Base-by-base conservation (phyloP, 2,888 invertebrate genomes). In the Temnothorax ravouxi region DNA sequence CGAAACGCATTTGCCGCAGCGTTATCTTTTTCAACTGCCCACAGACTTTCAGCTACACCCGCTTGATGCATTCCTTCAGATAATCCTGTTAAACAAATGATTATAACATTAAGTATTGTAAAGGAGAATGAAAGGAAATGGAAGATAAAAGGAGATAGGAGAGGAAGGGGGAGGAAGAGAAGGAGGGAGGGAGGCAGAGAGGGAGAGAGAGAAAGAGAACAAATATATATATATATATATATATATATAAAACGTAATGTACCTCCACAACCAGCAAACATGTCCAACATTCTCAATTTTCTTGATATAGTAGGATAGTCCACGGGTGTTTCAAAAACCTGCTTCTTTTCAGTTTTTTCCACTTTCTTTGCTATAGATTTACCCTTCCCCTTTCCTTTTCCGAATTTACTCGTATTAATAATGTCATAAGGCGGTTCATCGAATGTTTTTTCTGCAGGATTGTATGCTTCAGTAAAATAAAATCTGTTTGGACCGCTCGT, bases 211-310 rank as follows among this genome's bases (percentile, higher is more conserved):
- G 2, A 50, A 6, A n/a, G 66, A 72, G 15, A 18, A 41, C 5
- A 52, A 80, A 61, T 76, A 61, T 50, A 56, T 77, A 61, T 38
- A 25, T 25, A 25, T 25, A 62, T 76, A 61, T 50, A 62, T 76
- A 61, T 50, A 62, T 76, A 61, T 44, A 56, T 77, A 61, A 34
- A 25, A 18, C 56, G 15, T 18, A 59, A 67, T 59, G 38, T n/a
- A 96, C 96, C 98, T 61, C 98, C 98, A 94, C 98, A 98, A 0
- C 98, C 98, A 86, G 98, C 97, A 94, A 98, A 98, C 41, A 98
- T 97, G 93, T 98, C 98, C 91, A 98, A 95, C 56, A 97, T 96
- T 87, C 96, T 95, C 81, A 98, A 93, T 47, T 96, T 96, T 79
- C 95, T 93, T 0, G 96, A 89, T 44, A 95, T 93, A 15, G 91